Conservation (phyloP, 2,888 invertebrate species). For the Polietes domitor region DNA sequence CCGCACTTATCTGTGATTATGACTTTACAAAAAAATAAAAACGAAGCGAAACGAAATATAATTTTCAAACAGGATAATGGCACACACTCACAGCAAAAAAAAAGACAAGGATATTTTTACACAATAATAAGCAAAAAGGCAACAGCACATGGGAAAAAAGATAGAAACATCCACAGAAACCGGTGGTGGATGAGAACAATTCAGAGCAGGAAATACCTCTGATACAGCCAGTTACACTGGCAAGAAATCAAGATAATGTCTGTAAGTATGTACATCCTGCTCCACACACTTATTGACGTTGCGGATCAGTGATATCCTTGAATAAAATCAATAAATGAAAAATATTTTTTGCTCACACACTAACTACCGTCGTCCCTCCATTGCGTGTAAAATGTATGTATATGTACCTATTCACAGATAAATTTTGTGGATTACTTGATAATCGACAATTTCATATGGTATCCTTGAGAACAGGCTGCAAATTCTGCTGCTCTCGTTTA, state of each 20-base stretch:
- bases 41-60: conserved; percentile 60
- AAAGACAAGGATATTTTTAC: conserved; percentile 36
- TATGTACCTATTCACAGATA: background rate
- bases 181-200: conserved; percentile 69
- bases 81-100: conserved; percentile 23
- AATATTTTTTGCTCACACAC: background rate
- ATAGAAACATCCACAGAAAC: conserved; percentile 47
- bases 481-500: background rate
- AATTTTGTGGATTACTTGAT: background rate
- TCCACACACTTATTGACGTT: conserved; percentile 23
- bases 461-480: background rate
- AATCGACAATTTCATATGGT: background rate
- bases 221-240: conserved; percentile 66
- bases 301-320: conserved; percentile 8
- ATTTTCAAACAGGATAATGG: conserved; percentile 71
- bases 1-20: conserved; percentile 79
- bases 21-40: conserved; percentile 68
- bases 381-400: too few species aligned
- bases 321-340: conserved; percentile 20
- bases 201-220: conserved; percentile 79
- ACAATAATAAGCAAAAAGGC: conserved; percentile 45
- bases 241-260: conserved; percentile 13
- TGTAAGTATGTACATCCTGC: conserved; percentile 19
- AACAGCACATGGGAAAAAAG: conserved; percentile 52
- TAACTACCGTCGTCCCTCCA: too few species aligned